Base-by-base conservation (phyloP, 2,888 invertebrate genomes). In the Drosophila anomalata region DNA sequence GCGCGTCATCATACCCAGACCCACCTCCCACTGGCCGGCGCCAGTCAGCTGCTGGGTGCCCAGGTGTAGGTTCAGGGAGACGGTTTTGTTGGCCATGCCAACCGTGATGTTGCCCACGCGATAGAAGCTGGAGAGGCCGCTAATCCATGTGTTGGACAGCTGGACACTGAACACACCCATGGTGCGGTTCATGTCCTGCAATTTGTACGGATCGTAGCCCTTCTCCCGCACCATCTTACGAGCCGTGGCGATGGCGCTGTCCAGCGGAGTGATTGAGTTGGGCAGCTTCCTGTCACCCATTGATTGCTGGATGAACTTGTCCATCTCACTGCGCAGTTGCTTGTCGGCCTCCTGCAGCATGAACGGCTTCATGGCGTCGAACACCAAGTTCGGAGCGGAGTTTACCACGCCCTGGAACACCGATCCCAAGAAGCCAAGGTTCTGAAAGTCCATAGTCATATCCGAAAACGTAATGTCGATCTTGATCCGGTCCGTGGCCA, bases 291-390 rank as follows among this genome's bases (percentile, higher is more conserved):
- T 94, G 59, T 94, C 93, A 1, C 94, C 94, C 12, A 95, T 94
- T 12, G 96, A 88, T 78, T 95, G 94, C 17, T 94, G 94, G 26
- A 97, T 93, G 89, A 96, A 94, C 12, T 94, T 93, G 89, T 97
- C 96, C 1, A 97, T 94, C 89, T 95, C 95, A 1, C 92, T 93
- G 76, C 96, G 93, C 0, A 96, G 93, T 89, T 95, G 95, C 0
- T 94, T 93, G 86, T 97, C 96, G 0, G 96, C 95, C 91, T 96
- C 95, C 75, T 94, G 94, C 24, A 97, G 92, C 74, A 97, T 94
- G 77, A 95, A 95, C 0, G 97, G 97, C 89, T 97, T 97, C 83
- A 97, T 96, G 9, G 96, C 95, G 89, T 97, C 96, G 81, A 98
- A 97, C 2, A 97, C 93, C 72, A 96, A 94, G 12, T 94, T 94